Conservation (phyloP, 2,888 invertebrate species). For the Lasioglossum vierecki region DNA sequence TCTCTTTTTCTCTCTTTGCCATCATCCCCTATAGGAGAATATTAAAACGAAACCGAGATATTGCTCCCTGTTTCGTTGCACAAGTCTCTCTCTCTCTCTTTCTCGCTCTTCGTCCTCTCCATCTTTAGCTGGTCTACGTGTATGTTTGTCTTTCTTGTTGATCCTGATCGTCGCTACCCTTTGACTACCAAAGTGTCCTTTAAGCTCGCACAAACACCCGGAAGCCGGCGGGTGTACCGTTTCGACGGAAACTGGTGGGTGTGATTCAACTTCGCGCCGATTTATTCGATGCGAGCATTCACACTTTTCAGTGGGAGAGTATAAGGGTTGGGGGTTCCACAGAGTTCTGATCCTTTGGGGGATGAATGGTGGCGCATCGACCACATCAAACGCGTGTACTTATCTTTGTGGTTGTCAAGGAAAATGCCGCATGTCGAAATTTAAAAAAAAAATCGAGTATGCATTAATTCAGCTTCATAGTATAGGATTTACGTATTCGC, state of each 20-base stretch:
- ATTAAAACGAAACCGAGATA: constrained; percentile 25
- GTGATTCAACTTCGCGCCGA: background rate
- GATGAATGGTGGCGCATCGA: background rate
- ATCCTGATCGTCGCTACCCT: background rate
- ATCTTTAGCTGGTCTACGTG: background rate
- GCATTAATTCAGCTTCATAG: no score
- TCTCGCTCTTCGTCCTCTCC: background rate
- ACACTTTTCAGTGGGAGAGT: background rate
- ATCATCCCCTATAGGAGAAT: background rate
- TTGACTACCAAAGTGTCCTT: background rate
- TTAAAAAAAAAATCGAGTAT: no score
- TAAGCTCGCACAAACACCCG: background rate
- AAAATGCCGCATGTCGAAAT: no score
- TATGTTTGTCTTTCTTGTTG: background rate
- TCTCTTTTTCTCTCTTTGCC: background rate
- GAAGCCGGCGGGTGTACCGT: background rate
- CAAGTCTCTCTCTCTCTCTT: background rate
- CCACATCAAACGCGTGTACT: background rate
- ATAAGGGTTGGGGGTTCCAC: background rate
- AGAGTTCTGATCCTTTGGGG: background rate
- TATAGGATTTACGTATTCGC: no score
- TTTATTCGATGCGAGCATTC: background rate
- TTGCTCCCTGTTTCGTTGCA: background rate
- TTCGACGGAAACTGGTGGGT: background rate
- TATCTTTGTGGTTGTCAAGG: no score